Percentiles rank a stretch among this genome's conserved stretches.
phyloP scores from a whole-genome alignment of 1,140 invertebrate species.

The Odontomachus brunneus region DNA sequence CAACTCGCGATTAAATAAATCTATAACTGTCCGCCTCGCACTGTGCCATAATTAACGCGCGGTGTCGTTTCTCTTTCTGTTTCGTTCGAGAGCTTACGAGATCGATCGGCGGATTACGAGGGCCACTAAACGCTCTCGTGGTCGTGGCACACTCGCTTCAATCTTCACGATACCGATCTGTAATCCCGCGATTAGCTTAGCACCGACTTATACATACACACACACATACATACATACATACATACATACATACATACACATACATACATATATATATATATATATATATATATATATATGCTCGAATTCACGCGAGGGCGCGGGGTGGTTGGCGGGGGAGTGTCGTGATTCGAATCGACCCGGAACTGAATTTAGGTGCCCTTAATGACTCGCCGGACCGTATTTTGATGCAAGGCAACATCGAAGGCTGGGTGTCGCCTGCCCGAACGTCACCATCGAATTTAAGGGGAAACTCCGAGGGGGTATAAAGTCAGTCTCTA shows the following conservation, averaged over 20 bases:
- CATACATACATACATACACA: too few species aligned
- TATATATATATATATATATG: too few species aligned
- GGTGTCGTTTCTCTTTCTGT: slow-evolving; percentile 46
- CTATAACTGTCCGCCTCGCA: neutral
- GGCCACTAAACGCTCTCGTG: slow-evolving; percentile 48
- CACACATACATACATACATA: too few species aligned
- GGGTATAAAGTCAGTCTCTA: neutral
- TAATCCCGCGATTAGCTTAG: slow-evolving; percentile 64
- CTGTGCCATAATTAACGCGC: slow-evolving; percentile 40
- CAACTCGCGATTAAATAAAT: neutral
- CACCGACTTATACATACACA: slow-evolving; percentile 62
- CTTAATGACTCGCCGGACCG: slow-evolving; percentile 27
- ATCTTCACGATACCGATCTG: slow-evolving; percentile 65
- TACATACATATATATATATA: too few species aligned
- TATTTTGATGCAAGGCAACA: slow-evolving; percentile 26
- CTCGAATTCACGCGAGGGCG: slow-evolving; percentile 55
- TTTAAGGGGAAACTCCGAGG: slow-evolving; percentile 29
- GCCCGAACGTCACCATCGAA: neutral
- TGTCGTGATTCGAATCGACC: slow-evolving; percentile 16
- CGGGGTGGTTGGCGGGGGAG: neutral
- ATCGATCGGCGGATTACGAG: slow-evolving; percentile 50
- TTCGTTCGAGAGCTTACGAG: slow-evolving; percentile 51
- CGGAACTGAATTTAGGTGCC: slow-evolving; percentile 49
- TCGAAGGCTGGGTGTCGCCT: too few species aligned
- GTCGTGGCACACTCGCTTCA: slow-evolving; percentile 53